Conservation (phyloP, 1,140 invertebrate genomes). For the Zelostemma sp. region DNA sequence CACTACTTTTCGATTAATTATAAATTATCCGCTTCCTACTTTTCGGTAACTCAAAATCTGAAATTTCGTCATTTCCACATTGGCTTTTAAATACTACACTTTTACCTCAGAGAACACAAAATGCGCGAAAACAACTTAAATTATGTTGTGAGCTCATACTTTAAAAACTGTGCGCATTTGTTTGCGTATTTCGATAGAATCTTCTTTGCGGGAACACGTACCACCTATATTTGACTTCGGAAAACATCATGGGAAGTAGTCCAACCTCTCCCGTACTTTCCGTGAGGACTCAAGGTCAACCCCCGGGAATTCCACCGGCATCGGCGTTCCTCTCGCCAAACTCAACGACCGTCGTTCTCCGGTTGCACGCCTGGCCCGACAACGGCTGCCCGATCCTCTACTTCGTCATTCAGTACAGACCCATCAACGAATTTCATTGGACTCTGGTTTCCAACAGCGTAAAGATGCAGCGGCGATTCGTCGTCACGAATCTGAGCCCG, state of each 20-base stretch:
- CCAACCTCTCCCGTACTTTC: constrained; percentile 77
- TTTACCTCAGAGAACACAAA: no score
- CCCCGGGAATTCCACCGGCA: constrained; percentile 77
- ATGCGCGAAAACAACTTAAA: no score
- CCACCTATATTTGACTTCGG: constrained; percentile 78
- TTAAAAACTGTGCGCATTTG: no score
- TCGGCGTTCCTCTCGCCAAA: constrained; percentile 77
- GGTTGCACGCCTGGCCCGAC: constrained; percentile 82
- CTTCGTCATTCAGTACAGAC: constrained; percentile 83
- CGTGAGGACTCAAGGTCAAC: constrained; percentile 79
- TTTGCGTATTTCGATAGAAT: no score
- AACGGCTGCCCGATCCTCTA: constrained; percentile 83
- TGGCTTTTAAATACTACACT: no score
- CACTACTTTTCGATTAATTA: no score
- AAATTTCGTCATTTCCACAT: no score
- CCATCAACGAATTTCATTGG: constrained; percentile 73
- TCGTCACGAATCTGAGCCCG: constrained; percentile 80
- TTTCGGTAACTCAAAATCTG: no score
- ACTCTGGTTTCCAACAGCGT: constrained; percentile 78
- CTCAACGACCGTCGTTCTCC: constrained; percentile 79
- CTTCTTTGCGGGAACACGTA: constrained; percentile 82
- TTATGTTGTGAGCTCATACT: no score
- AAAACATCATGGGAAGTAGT: constrained; percentile 81
- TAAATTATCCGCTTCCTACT: no score
- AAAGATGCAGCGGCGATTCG: constrained; percentile 77